Evolutionary conservation across 2,888 invertebrate species (phyloP), one percentile per base, ranked within the genome.

Genomic region (Drosophila pegasa): DNA sequence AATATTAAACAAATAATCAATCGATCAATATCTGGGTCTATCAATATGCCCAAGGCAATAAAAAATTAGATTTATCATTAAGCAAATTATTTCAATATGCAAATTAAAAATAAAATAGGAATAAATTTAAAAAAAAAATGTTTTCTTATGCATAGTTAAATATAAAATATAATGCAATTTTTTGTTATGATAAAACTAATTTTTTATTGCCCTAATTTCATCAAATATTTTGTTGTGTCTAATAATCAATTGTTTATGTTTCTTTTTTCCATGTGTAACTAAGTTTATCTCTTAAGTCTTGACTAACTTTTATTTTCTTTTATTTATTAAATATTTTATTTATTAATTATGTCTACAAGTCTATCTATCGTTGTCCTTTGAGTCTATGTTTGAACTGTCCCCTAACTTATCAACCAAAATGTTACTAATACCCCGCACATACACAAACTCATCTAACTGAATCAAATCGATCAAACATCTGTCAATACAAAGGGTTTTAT

Each of bases 371-470:
- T 40, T 71, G 47, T 71, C 31, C 45, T 58, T 51, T 43, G 27
- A 41, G 50, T 51, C 29, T 71, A 33, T 56, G 37, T 65, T 50
- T 10, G 37, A 65, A 55, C 54, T 71, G 55, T 76, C 52, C 67
- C 59, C 37, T 41, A 33, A 20, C 45, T 33, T 16, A 54, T 66
- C 37, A 54, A 37, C 18, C 38, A 50, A 18, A 18, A 51, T 71
- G 55, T 74, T 47, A 76, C 71, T 74, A 74, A 74, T 18, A 38
- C 51, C 72, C 55, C 25, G 58, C 73, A 73, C 58, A 41, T 31
- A 9, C 63, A 66, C 54, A 20, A 14, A 25, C 10, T 35, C 71
- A 71, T 31, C 14, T 40, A 41, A 48, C n/a, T 52, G 31, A 47
- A 20, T 20, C 20, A 41, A 22, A 14, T 41, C 16, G 10, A 7